phyloP scores from a whole-genome alignment of 2,113 vertebrate genomes.

The Erythrolamprus reginae region DNA sequence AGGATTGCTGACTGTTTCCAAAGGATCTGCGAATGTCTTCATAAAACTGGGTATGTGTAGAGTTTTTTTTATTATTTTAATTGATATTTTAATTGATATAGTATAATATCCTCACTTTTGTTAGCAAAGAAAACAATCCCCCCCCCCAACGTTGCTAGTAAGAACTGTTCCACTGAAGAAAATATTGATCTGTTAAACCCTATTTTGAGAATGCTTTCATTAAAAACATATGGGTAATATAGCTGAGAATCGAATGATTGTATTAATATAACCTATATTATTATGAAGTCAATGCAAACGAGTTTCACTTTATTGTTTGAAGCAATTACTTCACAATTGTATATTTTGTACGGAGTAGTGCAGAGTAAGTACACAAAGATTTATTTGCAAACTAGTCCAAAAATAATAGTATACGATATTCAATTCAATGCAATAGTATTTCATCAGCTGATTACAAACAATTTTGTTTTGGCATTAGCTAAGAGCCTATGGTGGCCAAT shows the following conservation, averaged over 20 bases:
- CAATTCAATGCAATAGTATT: background rate
- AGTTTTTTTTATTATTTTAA: background rate
- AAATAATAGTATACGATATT: background rate
- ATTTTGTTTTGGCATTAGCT: background rate
- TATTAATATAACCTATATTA: background rate
- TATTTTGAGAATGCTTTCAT: background rate
- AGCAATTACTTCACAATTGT: background rate
- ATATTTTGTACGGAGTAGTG: background rate
- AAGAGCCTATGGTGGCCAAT: background rate
- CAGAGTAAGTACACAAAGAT: background rate
- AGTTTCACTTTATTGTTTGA: background rate
- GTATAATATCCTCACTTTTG: background rate
- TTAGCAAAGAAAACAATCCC: background rate
- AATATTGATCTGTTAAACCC: background rate
- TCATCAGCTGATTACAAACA: background rate
- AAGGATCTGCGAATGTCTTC: conserved; percentile 7
- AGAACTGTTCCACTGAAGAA: background rate
- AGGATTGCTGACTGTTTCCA: background rate
- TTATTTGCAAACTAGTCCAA: background rate
- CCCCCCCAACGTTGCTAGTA: background rate
- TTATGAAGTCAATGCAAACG: background rate
- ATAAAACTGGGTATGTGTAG: conserved; percentile 46
- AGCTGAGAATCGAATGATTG: background rate
- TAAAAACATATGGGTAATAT: background rate
- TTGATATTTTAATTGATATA: background rate